These are phyloP conservation scores for Hyposmocoma kahamanoa DNA, from an alignment of 1,140 invertebrate species.

Conservation along the genomic window DNA sequence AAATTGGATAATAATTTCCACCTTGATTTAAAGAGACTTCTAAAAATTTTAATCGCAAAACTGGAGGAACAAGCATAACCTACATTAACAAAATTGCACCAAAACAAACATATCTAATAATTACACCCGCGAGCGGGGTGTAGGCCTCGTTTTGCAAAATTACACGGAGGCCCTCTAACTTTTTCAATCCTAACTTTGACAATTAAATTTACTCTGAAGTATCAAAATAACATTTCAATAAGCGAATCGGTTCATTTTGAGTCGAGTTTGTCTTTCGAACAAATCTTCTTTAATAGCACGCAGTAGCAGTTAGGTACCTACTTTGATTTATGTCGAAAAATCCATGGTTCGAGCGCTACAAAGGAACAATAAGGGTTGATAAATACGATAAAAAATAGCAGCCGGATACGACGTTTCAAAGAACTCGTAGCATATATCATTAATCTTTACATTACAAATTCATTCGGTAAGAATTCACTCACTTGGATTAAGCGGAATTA, in stretches of 20 bases:
- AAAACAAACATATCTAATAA: slow-evolving; percentile 64
- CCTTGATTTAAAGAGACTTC: slow-evolving; percentile 37
- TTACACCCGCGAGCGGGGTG: slow-evolving; percentile 35
- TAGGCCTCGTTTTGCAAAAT: slow-evolving; percentile 47
- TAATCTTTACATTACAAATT: slow-evolving; percentile 70
- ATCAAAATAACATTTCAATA: slow-evolving; percentile 60
- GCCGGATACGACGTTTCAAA: slow-evolving; percentile 26
- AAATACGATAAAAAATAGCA: slow-evolving; percentile 38
- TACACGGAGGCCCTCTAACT: slow-evolving; percentile 57
- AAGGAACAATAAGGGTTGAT: slow-evolving; percentile 25
- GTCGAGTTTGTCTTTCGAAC: slow-evolving; percentile 34
- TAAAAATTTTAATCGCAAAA: slow-evolving; percentile 48
- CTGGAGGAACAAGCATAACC: slow-evolving; percentile 27
- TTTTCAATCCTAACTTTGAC: slow-evolving; percentile 68
- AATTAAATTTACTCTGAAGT: slow-evolving; percentile 62
- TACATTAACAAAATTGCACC: slow-evolving; percentile 63
- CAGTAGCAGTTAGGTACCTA: background rate
- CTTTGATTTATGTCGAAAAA: slow-evolving; percentile 17
- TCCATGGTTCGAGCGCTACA: slow-evolving; percentile 11
- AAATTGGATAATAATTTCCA: slow-evolving; percentile 49
- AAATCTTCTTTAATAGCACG: slow-evolving; percentile 19
- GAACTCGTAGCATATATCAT: slow-evolving; percentile 42
- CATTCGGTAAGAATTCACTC: slow-evolving; percentile 68
- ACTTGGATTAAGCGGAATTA: slow-evolving; percentile 68
- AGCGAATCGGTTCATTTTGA: slow-evolving; percentile 34